Percentiles rank a stretch among this genome's conserved stretches.
Evolutionary conservation across 2,888 invertebrate genomes (phyloP).

Genomic region (Timandra comae): DNA sequence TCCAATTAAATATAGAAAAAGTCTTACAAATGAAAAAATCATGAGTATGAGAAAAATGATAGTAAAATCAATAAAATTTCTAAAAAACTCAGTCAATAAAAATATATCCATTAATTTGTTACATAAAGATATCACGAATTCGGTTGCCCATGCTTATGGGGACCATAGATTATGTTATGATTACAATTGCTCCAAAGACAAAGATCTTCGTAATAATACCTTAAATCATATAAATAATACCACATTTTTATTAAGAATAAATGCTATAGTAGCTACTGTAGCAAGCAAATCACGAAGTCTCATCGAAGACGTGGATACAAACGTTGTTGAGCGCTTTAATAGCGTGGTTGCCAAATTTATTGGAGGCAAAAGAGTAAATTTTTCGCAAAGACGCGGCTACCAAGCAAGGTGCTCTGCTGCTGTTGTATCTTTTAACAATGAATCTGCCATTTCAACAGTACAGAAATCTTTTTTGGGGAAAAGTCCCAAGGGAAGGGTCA

Average conservation of each 20-base stretch:
- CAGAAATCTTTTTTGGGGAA: constrained; percentile 10
- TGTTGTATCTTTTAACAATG: constrained; percentile 27
- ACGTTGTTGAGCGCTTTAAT: constrained; percentile 30
- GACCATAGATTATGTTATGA: constrained; percentile 19
- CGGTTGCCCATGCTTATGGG: constrained; percentile 26
- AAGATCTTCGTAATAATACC: background rate
- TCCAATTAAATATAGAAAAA: constrained; percentile 5
- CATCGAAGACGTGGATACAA: constrained; percentile 26
- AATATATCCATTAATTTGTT: background rate
- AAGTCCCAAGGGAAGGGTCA: background rate
- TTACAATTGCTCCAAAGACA: constrained; percentile 11
- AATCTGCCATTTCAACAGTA: constrained; percentile 10
- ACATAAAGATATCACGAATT: constrained; percentile 12
- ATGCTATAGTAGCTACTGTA: constrained; percentile 5
- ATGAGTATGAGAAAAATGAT: constrained; percentile 13
- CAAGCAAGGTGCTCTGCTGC: constrained; percentile 31
- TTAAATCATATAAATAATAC: constrained; percentile 8
- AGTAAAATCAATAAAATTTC: constrained; percentile 5
- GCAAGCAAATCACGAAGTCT: constrained; percentile 13
- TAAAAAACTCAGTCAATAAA: background rate
- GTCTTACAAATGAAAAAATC: constrained; percentile 10
- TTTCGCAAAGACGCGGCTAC: constrained; percentile 26
- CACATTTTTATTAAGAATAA: constrained; percentile 9
- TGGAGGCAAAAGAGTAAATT: constrained; percentile 37
- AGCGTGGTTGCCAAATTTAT: constrained; percentile 30